Percentiles rank a stretch among this genome's conserved stretches.
Evolutionary conservation across 2,888 invertebrate genomes (phyloP).

Genomic region (Synergus gifuensis): DNA sequence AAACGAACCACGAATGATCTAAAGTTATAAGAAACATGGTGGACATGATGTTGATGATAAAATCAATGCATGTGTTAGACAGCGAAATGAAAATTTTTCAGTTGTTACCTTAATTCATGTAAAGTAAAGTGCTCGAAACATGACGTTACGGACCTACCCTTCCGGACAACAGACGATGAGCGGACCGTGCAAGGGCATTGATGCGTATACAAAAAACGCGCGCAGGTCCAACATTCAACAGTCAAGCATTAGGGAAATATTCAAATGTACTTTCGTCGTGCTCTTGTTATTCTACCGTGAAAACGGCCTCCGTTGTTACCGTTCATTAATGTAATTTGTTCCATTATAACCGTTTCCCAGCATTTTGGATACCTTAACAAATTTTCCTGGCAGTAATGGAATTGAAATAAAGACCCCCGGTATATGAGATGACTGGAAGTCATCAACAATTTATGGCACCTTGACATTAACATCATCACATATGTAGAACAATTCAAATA

Average conservation of each 20-base stretch:
- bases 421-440: background rate
- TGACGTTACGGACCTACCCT: constrained; percentile 35
- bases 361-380: background rate
- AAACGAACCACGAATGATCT: constrained; percentile 55
- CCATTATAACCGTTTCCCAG: constrained; percentile 72
- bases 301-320: constrained; percentile 73
- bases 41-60: constrained; percentile 28
- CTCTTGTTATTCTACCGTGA: constrained; percentile 77
- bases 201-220: constrained; percentile 73
- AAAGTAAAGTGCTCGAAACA: background rate
- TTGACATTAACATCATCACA: background rate
- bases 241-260: constrained; percentile 67
- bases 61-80: background rate
- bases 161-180: constrained; percentile 59
- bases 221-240: constrained; percentile 66
- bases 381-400: background rate
- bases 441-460: background rate
- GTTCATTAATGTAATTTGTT: constrained; percentile 75
- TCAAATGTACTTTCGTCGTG: constrained; percentile 66
- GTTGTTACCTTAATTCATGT: background rate
- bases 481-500: background rate
- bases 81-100: background rate
- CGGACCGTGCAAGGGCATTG: constrained; percentile 66
- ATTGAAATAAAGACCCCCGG: background rate
- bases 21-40: constrained; percentile 55